phyloP scores from a whole-genome alignment of 2,888 invertebrate species.

The Villa cingulata region DNA sequence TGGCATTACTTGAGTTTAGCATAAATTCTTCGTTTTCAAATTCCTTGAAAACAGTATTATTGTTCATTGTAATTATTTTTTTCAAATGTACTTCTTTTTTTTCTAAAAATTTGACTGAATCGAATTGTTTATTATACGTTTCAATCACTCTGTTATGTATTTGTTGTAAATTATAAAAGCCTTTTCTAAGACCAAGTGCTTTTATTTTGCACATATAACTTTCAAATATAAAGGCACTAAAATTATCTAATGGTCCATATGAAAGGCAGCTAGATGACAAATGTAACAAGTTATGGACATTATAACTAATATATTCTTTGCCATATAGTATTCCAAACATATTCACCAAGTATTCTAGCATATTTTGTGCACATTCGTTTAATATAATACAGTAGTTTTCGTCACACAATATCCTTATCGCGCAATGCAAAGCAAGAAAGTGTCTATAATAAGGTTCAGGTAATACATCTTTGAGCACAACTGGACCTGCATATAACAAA shows the following conservation, averaged over 20 bases:
- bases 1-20: too few relatives aligned
- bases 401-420: too few relatives aligned
- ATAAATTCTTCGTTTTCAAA: too few relatives aligned
- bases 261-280: neutral
- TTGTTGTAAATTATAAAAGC: too few relatives aligned
- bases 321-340: neutral
- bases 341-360: neutral
- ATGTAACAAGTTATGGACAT: conserved; percentile 1
- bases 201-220: too few relatives aligned
- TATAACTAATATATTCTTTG: neutral
- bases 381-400: neutral
- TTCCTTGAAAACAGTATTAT: neutral
- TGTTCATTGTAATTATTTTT: neutral
- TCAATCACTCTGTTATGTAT: too few relatives aligned
- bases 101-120: too few relatives aligned
- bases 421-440: too few relatives aligned
- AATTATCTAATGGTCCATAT: neutral
- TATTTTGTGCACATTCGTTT: neutral
- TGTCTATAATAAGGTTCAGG: neutral
- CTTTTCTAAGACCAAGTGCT: too few relatives aligned
- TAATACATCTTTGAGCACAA: too few relatives aligned
- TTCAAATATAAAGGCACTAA: neutral
- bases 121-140: too few relatives aligned
- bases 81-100: neutral
- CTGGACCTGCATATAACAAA: too few relatives aligned